These are phyloP conservation scores for Aptenodytes forsteri DNA, from an alignment of 2,113 vertebrate genomes.

Conservation along the genomic window DNA sequence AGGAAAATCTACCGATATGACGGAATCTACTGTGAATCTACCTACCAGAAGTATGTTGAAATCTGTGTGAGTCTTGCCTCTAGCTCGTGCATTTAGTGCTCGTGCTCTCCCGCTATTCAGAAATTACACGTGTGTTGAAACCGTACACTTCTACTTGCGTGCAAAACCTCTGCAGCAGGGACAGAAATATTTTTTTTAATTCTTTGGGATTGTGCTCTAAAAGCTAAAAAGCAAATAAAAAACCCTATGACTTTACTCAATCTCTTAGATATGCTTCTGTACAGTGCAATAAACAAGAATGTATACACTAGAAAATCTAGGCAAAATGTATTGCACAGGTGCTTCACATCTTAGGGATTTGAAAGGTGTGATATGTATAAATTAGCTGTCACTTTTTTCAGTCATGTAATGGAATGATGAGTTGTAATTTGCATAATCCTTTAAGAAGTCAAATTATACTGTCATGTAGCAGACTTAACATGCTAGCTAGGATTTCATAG, in stretches of 20 bases:
- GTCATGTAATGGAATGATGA: conserved; percentile 91
- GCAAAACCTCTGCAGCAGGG: conserved; percentile 65
- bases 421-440: conserved; percentile 95
- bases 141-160: conserved; percentile 66
- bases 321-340: conserved; percentile 86
- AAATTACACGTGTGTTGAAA: conserved; percentile 74
- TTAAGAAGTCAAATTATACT: conserved; percentile 98
- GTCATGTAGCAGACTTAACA: conserved; percentile 97
- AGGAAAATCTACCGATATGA: conserved; percentile 88
- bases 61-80: conserved; percentile 86
- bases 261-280: conserved; percentile 74
- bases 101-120: conserved; percentile 77
- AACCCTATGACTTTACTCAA: conserved; percentile 57
- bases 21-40: conserved; percentile 87
- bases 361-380: conserved; percentile 95
- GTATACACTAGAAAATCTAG: conserved; percentile 74
- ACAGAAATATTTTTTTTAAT: conserved; percentile 62
- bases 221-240: conserved; percentile 51
- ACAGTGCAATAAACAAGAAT: conserved; percentile 78
- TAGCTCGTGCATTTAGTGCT: conserved; percentile 84
- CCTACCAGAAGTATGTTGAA: conserved; percentile 88
- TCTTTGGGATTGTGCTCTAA: conserved; percentile 71
- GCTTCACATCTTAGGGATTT: conserved; percentile 88
- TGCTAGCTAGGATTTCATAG: conserved; percentile 91
- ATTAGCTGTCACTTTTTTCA: conserved; percentile 95